A percentile compares a stretch with the other conserved stretches of the same genome.
Conservation (phyloP, 1,140 invertebrate species). For the Ephestia elutella region DNA sequence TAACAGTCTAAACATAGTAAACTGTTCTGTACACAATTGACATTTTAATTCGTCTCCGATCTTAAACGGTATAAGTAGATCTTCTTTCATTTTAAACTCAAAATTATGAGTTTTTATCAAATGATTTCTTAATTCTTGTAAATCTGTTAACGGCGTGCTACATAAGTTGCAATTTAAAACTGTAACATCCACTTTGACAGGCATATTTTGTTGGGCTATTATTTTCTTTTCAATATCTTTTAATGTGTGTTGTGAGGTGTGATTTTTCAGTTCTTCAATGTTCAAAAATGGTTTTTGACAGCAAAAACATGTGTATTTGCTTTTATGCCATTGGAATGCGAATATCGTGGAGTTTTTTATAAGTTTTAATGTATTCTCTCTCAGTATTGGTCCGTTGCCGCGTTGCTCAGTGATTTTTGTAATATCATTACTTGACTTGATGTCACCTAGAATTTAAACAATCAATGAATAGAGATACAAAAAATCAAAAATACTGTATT, state of each 20-base stretch:
- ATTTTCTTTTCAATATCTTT: constrained; percentile 50
- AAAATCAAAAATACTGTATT: background rate
- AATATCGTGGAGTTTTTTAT: constrained; percentile 51
- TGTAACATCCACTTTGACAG: constrained; percentile 60
- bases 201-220: constrained; percentile 45
- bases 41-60: constrained; percentile 37
- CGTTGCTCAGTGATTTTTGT: constrained; percentile 33
- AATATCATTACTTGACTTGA: constrained; percentile 25
- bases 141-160: constrained; percentile 19
- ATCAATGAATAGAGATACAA: background rate
- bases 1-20: constrained; percentile 41
- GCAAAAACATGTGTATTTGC: constrained; percentile 53
- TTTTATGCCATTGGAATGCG: constrained; percentile 61
- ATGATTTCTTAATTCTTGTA: constrained; percentile 35
- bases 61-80: constrained; percentile 53
- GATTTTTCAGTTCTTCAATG: constrained; percentile 34
- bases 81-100: constrained; percentile 29
- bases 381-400: constrained; percentile 37
- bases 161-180: constrained; percentile 42
- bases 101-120: constrained; percentile 35
- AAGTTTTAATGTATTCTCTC: constrained; percentile 51
- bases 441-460: constrained; percentile 2
- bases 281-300: constrained; percentile 52
- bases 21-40: constrained; percentile 48
- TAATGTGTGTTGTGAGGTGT: constrained; percentile 37